Evolutionary conservation across 1,140 invertebrate species (phyloP), one percentile per base, ranked within the genome.

Genomic region (Bilobella aurantiaca): DNA sequence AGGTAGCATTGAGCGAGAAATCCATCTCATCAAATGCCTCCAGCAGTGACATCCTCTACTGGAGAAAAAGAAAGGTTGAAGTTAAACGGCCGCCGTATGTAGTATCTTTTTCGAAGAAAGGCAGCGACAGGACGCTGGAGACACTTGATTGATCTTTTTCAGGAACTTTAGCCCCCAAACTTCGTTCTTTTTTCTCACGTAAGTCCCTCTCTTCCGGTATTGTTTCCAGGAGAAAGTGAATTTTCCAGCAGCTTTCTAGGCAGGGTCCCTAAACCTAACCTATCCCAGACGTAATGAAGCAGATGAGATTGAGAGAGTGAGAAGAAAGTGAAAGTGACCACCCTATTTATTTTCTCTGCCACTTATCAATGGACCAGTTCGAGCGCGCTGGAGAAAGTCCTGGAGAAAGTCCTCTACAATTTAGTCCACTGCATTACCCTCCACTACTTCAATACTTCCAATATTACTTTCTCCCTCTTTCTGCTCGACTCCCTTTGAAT

Each of bases 381-480:
- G 14, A 53, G 21, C 14, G 14, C 49, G 25, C 23, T 8, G 49
- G 21, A 53, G 12, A 53, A 5, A 53, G 49, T 14, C 14, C 21
- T 12, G 49, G 12, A 53, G 25, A 53, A 53, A 8, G 12, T 53
- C 23, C 8, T 42, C 8, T 5, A 53, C 49, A 53, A 53, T 53
- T 53, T 53, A 53, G 49, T 53, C 49, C 49, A 23, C 49, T 53
- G 49, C 49, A 53, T 53, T 53, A 53, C 5, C 14, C 25, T 53
- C 25, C 8, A 53, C 14, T 53, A 53, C 49, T 53, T 53, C 25
- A 8, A 23, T 12, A 14, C 49, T 53, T 23, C 21, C 12, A 16
- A 5, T 53, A 12, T 23, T 23, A 23, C 49, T 23, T 16, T 23
- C 49, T 23, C 14, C 14, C 12, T 18, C 25, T 23, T 53, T 53